A percentile compares a stretch with the other conserved stretches of the same genome.
phyloP scores from a whole-genome alignment of 2,797 vertebrate genomes.

The Chromis chromis region DNA sequence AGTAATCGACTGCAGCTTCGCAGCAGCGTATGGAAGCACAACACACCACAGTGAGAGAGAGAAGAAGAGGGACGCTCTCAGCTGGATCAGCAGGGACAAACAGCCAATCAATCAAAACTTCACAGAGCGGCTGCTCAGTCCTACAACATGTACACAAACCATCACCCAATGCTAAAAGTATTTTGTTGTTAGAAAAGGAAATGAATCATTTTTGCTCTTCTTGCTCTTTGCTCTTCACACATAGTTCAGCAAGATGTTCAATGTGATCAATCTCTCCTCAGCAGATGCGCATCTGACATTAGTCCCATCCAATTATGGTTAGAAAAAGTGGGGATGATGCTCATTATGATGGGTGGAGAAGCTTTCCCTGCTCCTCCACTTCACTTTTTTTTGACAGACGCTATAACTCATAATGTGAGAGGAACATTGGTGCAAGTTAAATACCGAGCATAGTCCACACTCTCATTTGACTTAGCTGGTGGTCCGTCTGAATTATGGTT shows the following conservation, averaged over 20 bases:
- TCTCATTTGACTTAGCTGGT: slow-evolving; percentile 71
- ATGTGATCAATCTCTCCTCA: slow-evolving; percentile 46
- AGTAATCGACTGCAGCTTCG: slow-evolving; percentile 63
- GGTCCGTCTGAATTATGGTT: slow-evolving; percentile 73
- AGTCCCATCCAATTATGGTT: slow-evolving; percentile 76
- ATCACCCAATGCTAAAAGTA: slow-evolving; percentile 36
- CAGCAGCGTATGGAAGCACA: slow-evolving; percentile 12
- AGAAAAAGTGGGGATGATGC: slow-evolving; percentile 58
- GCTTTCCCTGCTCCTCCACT: slow-evolving; percentile 55
- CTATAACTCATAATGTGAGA: slow-evolving; percentile 64
- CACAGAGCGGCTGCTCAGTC: slow-evolving; percentile 19
- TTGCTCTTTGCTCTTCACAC: slow-evolving; percentile 9
- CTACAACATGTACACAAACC: slow-evolving; percentile 47
- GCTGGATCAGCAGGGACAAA: slow-evolving; percentile 41
- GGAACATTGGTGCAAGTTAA: slow-evolving; percentile 59
- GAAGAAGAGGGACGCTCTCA: slow-evolving; percentile 21
- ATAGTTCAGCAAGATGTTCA: slow-evolving; percentile 21
- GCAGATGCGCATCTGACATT: slow-evolving; percentile 64
- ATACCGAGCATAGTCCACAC: slow-evolving; percentile 51
- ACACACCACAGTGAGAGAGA: background rate
- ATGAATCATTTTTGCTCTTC: slow-evolving; percentile 43
- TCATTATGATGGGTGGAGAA: slow-evolving; percentile 76
- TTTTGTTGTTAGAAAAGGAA: slow-evolving; percentile 35
- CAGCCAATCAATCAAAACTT: slow-evolving; percentile 62
- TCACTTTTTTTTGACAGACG: slow-evolving; percentile 62